Conservation (phyloP, 2,113 vertebrate genomes). For the Scopus umbretta region DNA sequence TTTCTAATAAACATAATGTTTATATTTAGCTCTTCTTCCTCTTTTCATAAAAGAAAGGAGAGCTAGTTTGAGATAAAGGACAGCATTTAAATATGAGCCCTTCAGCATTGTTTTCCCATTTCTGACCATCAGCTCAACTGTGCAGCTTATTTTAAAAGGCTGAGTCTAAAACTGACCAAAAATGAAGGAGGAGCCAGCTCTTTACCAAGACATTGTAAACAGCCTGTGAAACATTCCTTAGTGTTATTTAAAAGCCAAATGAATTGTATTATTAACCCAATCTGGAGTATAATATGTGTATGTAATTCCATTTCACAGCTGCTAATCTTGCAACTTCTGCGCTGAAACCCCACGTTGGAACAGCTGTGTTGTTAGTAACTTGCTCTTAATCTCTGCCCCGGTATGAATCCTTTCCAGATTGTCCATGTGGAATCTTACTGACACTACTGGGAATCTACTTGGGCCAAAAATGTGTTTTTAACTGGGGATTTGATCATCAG, state of each 20-base stretch:
- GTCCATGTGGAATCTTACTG: not conserved
- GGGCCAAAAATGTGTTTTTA: not conserved
- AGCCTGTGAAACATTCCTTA: not conserved
- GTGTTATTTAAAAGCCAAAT: not conserved
- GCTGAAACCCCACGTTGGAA: not conserved
- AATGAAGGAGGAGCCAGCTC: not conserved
- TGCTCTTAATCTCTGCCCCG: not conserved
- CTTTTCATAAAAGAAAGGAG: not conserved
- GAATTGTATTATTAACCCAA: not conserved
- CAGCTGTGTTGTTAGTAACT: not conserved
- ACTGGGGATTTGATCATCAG: not conserved
- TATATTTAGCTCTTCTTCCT: not conserved
- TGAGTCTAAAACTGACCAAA: not conserved
- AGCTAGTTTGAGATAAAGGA: not conserved
- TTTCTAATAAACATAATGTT: not conserved
- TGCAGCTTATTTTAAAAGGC: not conserved
- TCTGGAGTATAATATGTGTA: not conserved
- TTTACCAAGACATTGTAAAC: not conserved
- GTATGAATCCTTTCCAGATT: not conserved
- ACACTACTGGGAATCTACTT: not conserved
- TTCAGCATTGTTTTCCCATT: not conserved
- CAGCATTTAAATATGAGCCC: not conserved
- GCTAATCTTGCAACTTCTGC: not conserved
- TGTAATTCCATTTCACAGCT: not conserved
- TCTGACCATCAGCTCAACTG: not conserved